Base-by-base conservation (phyloP, 2,888 invertebrate genomes). In the Aleiodes leptofemur region DNA sequence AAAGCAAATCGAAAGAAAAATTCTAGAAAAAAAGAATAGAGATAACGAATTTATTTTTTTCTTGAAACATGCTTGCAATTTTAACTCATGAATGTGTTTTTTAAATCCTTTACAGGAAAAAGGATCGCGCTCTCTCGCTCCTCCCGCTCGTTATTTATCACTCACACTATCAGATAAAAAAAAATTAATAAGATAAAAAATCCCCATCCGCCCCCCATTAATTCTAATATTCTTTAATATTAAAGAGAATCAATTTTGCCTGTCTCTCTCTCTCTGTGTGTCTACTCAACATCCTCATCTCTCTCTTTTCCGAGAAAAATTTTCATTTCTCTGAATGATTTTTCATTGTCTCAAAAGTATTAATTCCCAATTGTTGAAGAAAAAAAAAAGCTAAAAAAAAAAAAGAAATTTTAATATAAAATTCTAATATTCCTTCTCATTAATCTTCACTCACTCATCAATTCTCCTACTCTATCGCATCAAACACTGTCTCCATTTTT, bases 21-120 rank as follows among this genome's bases (percentile, higher is more conserved):
- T 75, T 68, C 69, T 70, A 51, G n/a, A n/a, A 51, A 61, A 23
- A 69, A 61, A 72, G 48, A 72, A 68, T 72, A 55, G 73, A 73
- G 51, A 51, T 85, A 86, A 83, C 84, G 74, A 78, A 86, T 85
- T 91, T 91, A 91, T 48, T 64, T 34, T 9, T 68, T 68, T 50
- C 51, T 68, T 91, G 91, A 90, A 90, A 90, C 88, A 90, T 91
- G 91, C 90, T 90, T 91, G 89, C 88, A 87, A 72, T 87, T 87
- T 88, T 88, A 88, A 87, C 87, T 87, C 50, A 87, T 88, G 88
- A 90, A 90, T 89, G 88, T 90, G 86, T 85, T 88, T 90, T 89
- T 89, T 87, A 85, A 72, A 87, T 88, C 88, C 88, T 88, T 89
- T 89, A 88, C 89, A 89, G 89, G 89, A 89, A 89, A 75, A 78